phyloP scores from a whole-genome alignment of 2,797 vertebrate species.

The Bradypus variegatus region DNA sequence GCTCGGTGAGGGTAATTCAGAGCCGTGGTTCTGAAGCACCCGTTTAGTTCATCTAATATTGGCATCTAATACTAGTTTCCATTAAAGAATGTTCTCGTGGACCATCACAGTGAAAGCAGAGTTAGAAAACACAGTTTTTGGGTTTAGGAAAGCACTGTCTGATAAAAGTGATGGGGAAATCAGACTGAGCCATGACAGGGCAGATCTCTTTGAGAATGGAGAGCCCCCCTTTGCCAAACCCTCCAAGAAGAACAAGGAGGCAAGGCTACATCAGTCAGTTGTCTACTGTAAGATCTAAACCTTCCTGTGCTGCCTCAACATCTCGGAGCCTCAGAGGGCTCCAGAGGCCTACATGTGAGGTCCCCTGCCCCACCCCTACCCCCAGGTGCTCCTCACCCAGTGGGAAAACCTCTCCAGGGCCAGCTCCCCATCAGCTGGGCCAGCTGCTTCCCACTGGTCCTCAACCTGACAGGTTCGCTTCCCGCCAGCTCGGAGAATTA shows the following conservation, averaged over 20 bases:
- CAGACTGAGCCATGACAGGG: not conserved
- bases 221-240: not conserved
- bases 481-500: too few species aligned
- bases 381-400: too few species aligned
- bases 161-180: not conserved
- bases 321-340: too few species aligned
- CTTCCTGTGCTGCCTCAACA: too few species aligned
- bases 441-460: too few species aligned
- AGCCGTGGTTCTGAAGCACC: not conserved
- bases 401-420: too few species aligned
- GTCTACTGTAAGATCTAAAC: too few species aligned
- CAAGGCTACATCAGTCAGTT: not conserved
- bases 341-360: too few species aligned
- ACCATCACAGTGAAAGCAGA: not conserved
- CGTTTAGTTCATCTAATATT: not conserved
- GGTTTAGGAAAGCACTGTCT: not conserved
- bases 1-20: not conserved
- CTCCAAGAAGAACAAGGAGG: not conserved
- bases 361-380: too few species aligned
- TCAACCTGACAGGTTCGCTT: too few species aligned
- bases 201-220: too few species aligned
- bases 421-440: too few species aligned
- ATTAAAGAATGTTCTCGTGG: not conserved
- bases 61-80: not conserved
- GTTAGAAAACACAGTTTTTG: not conserved